These are phyloP conservation scores for Zoanthus gigantus DNA, from an alignment of 92 coral and sea anemone species.

Conservation along the genomic window DNA sequence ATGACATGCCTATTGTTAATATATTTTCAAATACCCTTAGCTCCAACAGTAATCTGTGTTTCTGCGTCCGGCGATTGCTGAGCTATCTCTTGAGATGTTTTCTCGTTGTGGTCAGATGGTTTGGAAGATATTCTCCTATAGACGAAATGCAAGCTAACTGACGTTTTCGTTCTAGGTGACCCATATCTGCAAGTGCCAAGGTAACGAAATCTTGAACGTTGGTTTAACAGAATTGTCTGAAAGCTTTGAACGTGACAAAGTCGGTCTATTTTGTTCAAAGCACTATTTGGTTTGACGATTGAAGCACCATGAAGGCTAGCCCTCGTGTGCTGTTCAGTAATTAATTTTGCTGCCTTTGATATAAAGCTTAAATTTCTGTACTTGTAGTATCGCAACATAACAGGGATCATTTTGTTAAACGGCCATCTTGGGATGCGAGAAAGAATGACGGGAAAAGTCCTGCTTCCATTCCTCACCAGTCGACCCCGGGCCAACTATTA, in stretches of 20 bases:
- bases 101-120: constrained; percentile 51
- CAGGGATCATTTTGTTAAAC: background rate
- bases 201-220: background rate
- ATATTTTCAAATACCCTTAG: constrained; percentile 69
- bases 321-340: background rate
- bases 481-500: too few species aligned
- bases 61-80: constrained; percentile 76
- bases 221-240: background rate
- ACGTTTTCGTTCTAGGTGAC: background rate
- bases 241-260: background rate
- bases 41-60: constrained; percentile 88
- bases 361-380: constrained; percentile 4
- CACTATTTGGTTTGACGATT: background rate
- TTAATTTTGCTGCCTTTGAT: background rate
- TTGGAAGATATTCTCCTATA: constrained; percentile 31
- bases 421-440: constrained; percentile 11
- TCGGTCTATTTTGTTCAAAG: background rate
- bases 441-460: background rate
- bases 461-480: background rate
- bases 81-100: constrained; percentile 69
- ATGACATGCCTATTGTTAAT: too few species aligned
- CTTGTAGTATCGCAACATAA: constrained; percentile 11
- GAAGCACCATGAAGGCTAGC: background rate
- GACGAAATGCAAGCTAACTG: background rate
- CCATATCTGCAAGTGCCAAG: background rate